Percentiles rank a stretch among this genome's conserved stretches.
These are phyloP conservation scores for Aricia artaxerxes DNA, from an alignment of 2,888 invertebrate species.

Conservation along the genomic window DNA sequence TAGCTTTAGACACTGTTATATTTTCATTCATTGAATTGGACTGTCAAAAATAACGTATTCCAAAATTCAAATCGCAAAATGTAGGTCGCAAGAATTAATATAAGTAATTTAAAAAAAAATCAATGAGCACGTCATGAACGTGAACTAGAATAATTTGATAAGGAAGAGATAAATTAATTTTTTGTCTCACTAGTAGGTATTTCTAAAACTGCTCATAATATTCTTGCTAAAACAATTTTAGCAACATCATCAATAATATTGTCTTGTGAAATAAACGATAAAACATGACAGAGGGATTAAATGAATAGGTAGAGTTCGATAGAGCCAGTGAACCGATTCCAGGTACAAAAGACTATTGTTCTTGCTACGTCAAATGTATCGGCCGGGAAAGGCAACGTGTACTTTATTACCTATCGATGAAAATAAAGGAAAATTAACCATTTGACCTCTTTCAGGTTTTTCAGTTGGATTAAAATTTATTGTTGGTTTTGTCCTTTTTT, in stretches of 20 bases:
- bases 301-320: conserved; percentile 56
- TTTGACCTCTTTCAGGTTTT: conserved; percentile 24
- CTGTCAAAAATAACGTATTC: neutral
- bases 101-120: no score
- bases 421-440: conserved; percentile 34
- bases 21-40: neutral
- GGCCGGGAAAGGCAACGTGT: conserved; percentile 58
- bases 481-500: neutral
- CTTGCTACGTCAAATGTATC: conserved; percentile 73
- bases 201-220: no score
- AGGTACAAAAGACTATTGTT: conserved; percentile 73
- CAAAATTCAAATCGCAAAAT: no score
- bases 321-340: conserved; percentile 63
- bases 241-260: conserved; percentile 50
- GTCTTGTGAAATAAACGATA: conserved; percentile 66
- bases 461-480: conserved; percentile 6
- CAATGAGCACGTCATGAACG: no score
- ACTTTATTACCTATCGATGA: conserved; percentile 56
- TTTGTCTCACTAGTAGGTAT: no score
- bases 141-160: no score
- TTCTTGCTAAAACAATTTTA: conserved; percentile 9
- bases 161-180: no score
- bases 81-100: no score
- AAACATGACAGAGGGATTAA: conserved; percentile 66
- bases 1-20: neutral